These are phyloP conservation scores for Clytia hemisphaerica DNA, from an alignment of 30 jellyfish, hydroid and myxozoan genomes.

Conservation along the genomic window DNA sequence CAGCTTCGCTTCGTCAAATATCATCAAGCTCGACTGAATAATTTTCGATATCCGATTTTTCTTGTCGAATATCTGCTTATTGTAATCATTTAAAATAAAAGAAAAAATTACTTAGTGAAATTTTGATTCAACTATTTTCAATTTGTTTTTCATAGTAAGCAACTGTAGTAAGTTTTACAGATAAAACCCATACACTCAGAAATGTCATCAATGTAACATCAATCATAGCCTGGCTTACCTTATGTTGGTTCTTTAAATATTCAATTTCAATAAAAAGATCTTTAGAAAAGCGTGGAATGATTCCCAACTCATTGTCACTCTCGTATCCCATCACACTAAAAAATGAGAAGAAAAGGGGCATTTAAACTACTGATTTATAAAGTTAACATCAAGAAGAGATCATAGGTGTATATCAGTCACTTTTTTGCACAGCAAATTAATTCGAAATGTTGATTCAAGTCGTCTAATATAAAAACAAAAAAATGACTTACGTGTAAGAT, in stretches of 20 bases:
- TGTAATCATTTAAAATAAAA: not conserved
- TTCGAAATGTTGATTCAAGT: too few relatives aligned
- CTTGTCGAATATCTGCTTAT: too few relatives aligned
- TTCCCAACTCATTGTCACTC: conserved; percentile 45
- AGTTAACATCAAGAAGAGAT: too few relatives aligned
- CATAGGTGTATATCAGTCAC: too few relatives aligned
- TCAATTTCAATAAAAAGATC: conserved; percentile 37
- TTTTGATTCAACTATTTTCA: not conserved
- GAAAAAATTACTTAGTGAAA: too few relatives aligned
- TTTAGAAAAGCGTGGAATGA: conserved; percentile 78
- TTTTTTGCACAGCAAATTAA: too few relatives aligned
- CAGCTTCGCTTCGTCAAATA: too few relatives aligned
- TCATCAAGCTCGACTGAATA: too few relatives aligned
- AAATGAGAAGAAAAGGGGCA: not conserved
- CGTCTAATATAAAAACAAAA: not conserved
- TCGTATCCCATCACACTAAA: conserved; percentile 61
- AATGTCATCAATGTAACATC: too few relatives aligned
- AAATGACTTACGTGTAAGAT: conserved; percentile 69
- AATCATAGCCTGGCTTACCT: not conserved
- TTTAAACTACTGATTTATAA: not conserved
- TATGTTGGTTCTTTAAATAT: not conserved
- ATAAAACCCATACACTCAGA: too few relatives aligned
- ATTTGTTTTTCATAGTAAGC: not conserved
- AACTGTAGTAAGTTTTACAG: not conserved
- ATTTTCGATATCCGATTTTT: too few relatives aligned